Base-by-base conservation (phyloP, 92 coral and sea anemone genomes). In the Zoanthus sociatus region DNA sequence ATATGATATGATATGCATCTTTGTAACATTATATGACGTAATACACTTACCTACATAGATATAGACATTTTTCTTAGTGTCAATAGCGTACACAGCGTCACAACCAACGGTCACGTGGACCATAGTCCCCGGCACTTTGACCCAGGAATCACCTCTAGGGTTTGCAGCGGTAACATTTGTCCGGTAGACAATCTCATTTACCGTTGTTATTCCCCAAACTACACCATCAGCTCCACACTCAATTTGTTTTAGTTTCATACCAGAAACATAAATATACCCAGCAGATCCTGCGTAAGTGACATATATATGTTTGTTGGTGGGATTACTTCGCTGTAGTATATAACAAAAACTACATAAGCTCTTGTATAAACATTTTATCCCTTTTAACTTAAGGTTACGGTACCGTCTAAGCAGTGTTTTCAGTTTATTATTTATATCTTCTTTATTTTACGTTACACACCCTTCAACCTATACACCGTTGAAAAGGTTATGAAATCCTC, bases 101-200 rank as follows among this genome's bases (percentile, higher is more conserved):
- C 79, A 75, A 10, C 79, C 79, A 26, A 75, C 79, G 4, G 79
- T 75, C 17, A 75, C 79, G 63, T 75, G 79, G 33, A 11, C 26
- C 79, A 75, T 75, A 48, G 17, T 9, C 32, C 79, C 79, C 14
- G 44, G 42, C 44, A 75, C 79, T 20, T 75, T 75, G 63, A 20
- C 45, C 79, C 79, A 75, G 42, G 31, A 37, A 21, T 26, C 33
- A 20, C 79, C 79, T 32, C n/a, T 75, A 18, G 79, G 79, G 79
- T 75, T 75, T 50, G 21, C 58, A 44, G 79, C 79, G 10, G 79
- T 75, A 10, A 75, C 79, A 20, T 75, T 75, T 26, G 79, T 18
- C 26, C 79, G 79, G 44, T 75, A 75, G 44, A 75, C 37, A 26
- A 75, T n/a, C 61, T 75, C 60, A 21, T 50, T 75, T 1, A 20